phyloP scores from a whole-genome alignment of 2,797 vertebrate species.

The Poecilia gillii region DNA sequence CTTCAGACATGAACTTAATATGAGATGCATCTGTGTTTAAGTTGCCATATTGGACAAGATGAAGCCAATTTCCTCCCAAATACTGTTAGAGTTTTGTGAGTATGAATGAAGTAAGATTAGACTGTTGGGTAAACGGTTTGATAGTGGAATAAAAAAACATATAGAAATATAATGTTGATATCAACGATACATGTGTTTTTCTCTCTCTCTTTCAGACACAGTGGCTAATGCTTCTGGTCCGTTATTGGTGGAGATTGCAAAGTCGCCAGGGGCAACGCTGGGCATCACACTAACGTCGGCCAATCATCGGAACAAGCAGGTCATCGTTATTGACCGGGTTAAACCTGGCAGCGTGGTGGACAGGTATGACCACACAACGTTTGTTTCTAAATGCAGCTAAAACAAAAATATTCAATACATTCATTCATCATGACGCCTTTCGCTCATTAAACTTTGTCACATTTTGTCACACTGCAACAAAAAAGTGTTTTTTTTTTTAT shows the following conservation, averaged over 20 bases:
- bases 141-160: neutral
- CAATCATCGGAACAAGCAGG: slow-evolving; percentile 89
- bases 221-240: slow-evolving; percentile 91
- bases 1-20: neutral
- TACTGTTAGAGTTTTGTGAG: neutral
- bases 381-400: neutral
- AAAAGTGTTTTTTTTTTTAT: neutral
- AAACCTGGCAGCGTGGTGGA: slow-evolving; percentile 95
- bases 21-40: neutral
- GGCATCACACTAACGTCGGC: slow-evolving; percentile 89
- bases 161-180: neutral
- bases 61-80: neutral
- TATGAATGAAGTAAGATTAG: neutral
- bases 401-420: neutral
- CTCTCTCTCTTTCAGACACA: slow-evolving; percentile 78
- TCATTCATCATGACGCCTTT: neutral
- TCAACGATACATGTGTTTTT: neutral
- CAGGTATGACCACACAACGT: slow-evolving; percentile 81
- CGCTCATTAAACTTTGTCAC: neutral
- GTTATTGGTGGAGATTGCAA: slow-evolving; percentile 93
- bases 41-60: neutral
- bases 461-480: neutral
- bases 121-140: neutral
- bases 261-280: slow-evolving; percentile 87
- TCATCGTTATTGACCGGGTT: slow-evolving; percentile 93